Evolutionary conservation across 2,113 vertebrate species (phyloP), one percentile per base, ranked within the genome.

Genomic region (Tor tambroides): DNA sequence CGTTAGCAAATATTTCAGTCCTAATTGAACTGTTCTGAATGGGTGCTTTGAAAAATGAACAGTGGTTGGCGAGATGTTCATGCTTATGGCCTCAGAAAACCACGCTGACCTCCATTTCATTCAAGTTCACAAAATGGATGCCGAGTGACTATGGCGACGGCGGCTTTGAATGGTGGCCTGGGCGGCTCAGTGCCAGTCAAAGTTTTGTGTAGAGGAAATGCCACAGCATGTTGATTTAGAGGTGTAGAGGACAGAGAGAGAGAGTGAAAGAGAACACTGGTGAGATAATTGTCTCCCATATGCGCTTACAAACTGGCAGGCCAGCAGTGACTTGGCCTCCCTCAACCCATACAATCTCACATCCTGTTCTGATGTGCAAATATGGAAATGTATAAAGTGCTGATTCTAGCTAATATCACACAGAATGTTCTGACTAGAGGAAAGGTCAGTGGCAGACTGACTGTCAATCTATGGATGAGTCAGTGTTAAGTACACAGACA

Each of bases 301-400:
- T 65, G 75, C 28, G 7, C 81, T 61, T 80, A 28, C 63, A 80
- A 43, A 80, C 35, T 63, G 35, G 38, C 49, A 61, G 26, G n/a
- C 14, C 75, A 49, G 74, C 67, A 67, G 14, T 43, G 63, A 9
- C 63, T 59, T 28, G 30, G 35, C 11, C 41, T 23, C 61, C 26
- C 15, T 46, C 30, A 8, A 21, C 61, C 59, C 35, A 63, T 41
- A 65, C 63, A 80, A 78, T 63, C 46, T 41, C 54, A 28, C 51
- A 38, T 75, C 32, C 32, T 30, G 5, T 69, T 82, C 43, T 26
- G 46, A 82, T 51, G 67, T 71, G 78, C 87, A 61, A 51, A 61
- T 67, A 74, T 85, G 71, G 35, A 49, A 85, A 82, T 85, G 83
- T 46, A 82, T 26, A 59, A 82, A 82, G 79, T 76, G 51, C 49